A percentile compares a stretch with the other conserved stretches of the same genome.
Conservation (phyloP, 2,888 invertebrate species). For the Hyposoter didymator region DNA sequence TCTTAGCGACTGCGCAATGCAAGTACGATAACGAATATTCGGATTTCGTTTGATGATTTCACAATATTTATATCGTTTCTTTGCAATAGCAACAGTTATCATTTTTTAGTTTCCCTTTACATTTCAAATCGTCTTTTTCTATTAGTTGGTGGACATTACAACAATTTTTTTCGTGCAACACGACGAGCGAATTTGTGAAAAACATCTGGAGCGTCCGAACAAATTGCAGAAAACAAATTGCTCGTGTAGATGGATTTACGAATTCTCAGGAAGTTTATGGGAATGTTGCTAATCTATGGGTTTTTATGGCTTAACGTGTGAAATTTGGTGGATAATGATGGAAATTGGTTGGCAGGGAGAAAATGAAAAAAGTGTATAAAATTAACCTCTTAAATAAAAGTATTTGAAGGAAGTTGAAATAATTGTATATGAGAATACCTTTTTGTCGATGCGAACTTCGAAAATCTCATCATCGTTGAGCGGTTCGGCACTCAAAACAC, state of each 20-base stretch:
- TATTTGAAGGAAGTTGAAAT: not conserved
- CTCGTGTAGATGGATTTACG: not conserved
- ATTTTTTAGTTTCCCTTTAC: not conserved
- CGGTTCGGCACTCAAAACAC: conserved; percentile 93
- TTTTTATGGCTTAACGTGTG: not conserved
- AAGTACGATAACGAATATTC: not conserved
- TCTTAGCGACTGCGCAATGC: not conserved
- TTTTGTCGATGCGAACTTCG: conserved; percentile 94
- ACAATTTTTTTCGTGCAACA: not conserved
- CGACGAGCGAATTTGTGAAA: too few relatives aligned
- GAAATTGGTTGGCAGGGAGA: not conserved
- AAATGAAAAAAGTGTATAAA: not conserved
- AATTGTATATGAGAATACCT: conserved; percentile 86
- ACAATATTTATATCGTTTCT: not conserved
- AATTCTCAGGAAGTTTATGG: not conserved
- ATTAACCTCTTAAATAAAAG: not conserved
- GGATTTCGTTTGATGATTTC: not conserved
- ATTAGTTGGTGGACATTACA: not conserved
- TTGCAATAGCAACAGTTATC: not conserved
- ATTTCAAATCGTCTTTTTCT: not conserved
- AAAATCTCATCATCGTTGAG: conserved; percentile 93
- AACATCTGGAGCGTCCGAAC: too few relatives aligned
- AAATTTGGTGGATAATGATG: not conserved
- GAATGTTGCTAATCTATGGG: conserved; percentile 1
- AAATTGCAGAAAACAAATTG: too few relatives aligned